Conservation (phyloP, 2,888 invertebrate genomes). For the Ophonus ardosiacus region DNA sequence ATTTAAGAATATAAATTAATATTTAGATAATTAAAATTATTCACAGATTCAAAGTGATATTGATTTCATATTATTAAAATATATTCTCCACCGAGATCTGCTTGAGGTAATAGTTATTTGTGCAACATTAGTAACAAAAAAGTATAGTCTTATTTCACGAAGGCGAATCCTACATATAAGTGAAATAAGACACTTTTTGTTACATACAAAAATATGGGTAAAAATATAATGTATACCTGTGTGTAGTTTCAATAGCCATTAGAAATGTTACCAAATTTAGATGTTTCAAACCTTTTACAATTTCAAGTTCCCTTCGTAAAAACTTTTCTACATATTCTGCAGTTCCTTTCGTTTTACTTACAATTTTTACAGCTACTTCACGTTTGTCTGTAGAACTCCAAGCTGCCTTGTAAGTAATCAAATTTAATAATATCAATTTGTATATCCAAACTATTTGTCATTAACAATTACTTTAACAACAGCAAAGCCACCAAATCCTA, state of each 20-base stretch:
- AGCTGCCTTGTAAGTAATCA: slow-evolving; percentile 79
- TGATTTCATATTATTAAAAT: too few species aligned
- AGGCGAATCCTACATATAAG: too few species aligned
- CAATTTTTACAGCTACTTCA: slow-evolving; percentile 89
- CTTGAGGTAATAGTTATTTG: too few species aligned
- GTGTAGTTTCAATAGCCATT: slow-evolving; percentile 91
- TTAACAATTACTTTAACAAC: slow-evolving; percentile 82
- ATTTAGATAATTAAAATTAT: too few species aligned
- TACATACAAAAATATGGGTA: too few species aligned
- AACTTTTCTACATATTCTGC: slow-evolving; percentile 89
- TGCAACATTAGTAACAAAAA: too few species aligned
- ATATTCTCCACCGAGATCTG: too few species aligned
- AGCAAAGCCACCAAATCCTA: slow-evolving; percentile 89
- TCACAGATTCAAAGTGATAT: too few species aligned
- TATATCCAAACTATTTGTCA: slow-evolving; percentile 19
- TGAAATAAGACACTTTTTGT: too few species aligned
- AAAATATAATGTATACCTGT: slow-evolving; percentile 78
- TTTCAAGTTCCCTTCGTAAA: slow-evolving; percentile 88
- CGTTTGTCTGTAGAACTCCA: slow-evolving; percentile 85
- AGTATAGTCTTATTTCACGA: too few species aligned
- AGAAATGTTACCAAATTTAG: slow-evolving; percentile 88
- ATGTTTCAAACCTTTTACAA: slow-evolving; percentile 88
- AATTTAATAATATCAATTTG: slow-evolving; percentile 61
- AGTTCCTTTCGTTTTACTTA: slow-evolving; percentile 89
- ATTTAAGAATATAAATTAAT: not conserved